Percentiles rank a stretch among this genome's conserved stretches.
phyloP scores from a whole-genome alignment of 2,888 invertebrate species.

The Suillia variegata region DNA sequence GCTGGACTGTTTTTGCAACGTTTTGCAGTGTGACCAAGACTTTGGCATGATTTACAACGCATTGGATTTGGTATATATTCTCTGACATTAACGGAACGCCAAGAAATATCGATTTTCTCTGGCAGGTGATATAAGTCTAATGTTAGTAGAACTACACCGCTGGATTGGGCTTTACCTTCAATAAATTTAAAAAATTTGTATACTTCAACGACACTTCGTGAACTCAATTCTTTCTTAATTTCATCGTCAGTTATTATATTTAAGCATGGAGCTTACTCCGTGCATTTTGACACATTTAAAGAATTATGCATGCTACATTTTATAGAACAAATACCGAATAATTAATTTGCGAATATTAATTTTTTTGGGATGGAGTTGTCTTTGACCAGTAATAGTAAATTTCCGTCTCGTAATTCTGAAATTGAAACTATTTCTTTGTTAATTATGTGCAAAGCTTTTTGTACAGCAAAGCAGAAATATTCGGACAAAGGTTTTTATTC shows the following conservation, averaged over 20 bases:
- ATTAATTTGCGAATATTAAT: conserved; percentile 1
- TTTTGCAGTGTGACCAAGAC: conserved; percentile 7
- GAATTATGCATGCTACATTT: neutral
- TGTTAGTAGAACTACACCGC: conserved; percentile 8
- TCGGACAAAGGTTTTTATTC: neutral
- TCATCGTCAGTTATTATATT: conserved; percentile 18
- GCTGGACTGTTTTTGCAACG: conserved; percentile 19
- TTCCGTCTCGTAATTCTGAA: conserved; percentile 8
- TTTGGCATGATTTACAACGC: neutral
- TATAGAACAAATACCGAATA: conserved; percentile 1
- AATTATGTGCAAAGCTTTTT: neutral
- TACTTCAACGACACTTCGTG: conserved; percentile 20
- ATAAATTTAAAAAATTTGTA: conserved; percentile 21
- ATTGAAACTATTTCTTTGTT: conserved; percentile 10
- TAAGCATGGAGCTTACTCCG: conserved; percentile 20
- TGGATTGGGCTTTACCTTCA: conserved; percentile 3
- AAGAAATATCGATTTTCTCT: neutral
- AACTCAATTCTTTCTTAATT: conserved; percentile 21
- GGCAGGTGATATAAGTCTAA: conserved; percentile 10
- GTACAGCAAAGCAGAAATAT: conserved; percentile 11
- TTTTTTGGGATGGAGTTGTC: conserved; percentile 14
- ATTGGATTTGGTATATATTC: neutral
- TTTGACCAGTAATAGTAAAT: conserved; percentile 9
- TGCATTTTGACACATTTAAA: conserved; percentile 13
- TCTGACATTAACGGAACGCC: neutral